These are phyloP conservation scores for Leucopsar rothschildi DNA, from an alignment of 2,113 vertebrate species.

Conservation along the genomic window DNA sequence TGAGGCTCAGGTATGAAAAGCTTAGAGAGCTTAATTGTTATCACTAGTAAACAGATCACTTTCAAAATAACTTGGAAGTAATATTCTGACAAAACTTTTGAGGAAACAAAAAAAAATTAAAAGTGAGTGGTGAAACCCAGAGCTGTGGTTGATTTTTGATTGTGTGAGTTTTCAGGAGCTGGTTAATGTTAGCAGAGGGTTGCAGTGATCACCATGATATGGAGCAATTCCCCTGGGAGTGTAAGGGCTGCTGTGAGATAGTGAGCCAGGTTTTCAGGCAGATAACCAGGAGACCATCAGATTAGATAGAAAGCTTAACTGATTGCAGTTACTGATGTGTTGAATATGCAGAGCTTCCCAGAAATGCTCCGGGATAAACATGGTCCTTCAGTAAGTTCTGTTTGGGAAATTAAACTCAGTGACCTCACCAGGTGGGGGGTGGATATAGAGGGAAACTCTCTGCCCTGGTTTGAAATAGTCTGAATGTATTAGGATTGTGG, in stretches of 20 bases:
- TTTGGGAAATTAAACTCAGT: neutral
- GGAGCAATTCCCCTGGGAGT: neutral
- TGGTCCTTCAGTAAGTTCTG: neutral
- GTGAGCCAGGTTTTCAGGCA: neutral
- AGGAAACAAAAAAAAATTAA: neutral
- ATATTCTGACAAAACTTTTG: neutral
- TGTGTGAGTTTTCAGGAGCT: neutral
- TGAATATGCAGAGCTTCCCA: neutral
- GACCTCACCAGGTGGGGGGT: neutral
- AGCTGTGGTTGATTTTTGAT: neutral
- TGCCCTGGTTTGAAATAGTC: neutral
- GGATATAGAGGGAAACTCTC: neutral
- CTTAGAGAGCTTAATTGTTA: neutral
- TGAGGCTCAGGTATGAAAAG: neutral
- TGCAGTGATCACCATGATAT: neutral
- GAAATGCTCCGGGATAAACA: neutral
- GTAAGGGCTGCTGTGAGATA: neutral
- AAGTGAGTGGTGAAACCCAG: neutral
- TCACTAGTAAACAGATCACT: neutral
- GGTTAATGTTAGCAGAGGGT: neutral
- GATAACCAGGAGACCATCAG: neutral
- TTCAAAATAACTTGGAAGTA: neutral
- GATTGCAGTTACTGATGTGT: neutral
- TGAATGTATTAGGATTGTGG: neutral
- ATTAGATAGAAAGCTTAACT: neutral